phyloP scores from a whole-genome alignment of 37 sponge, comb jelly and placozoan genomes.

The Eunapius fragilis region DNA sequence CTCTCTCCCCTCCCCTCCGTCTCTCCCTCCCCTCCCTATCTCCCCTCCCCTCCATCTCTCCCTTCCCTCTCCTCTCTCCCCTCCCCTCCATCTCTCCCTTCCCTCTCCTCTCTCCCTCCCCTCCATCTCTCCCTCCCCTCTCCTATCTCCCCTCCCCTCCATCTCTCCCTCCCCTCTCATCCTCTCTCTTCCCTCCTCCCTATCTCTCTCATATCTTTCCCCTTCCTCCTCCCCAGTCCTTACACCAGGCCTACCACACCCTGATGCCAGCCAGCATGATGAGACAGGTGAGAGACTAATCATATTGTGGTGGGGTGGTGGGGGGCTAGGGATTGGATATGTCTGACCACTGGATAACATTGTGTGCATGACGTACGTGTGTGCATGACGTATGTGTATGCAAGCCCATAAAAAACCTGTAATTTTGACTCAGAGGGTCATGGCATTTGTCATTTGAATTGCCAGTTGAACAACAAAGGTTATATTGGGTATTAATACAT shows the following conservation, averaged over 20 bases:
- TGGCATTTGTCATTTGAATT: too few species aligned
- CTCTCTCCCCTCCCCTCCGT: slow-evolving; percentile 32
- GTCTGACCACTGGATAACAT: too few species aligned
- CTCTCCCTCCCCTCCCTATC: background rate
- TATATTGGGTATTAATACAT: too few species aligned
- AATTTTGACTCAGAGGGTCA: too few species aligned
- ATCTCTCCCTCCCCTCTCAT: slow-evolving; percentile 16
- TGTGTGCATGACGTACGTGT: too few species aligned
- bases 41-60: slow-evolving; percentile 34
- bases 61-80: slow-evolving; percentile 13
- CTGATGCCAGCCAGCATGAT: slow-evolving; percentile 52
- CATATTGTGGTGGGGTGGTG: too few species aligned
- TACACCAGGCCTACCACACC: slow-evolving; percentile 15
- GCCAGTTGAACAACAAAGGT: too few species aligned
- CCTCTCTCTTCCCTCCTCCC: background rate
- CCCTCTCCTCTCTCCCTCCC: slow-evolving; percentile 36
- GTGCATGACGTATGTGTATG: too few species aligned
- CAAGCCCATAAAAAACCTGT: too few species aligned
- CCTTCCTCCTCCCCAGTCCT: slow-evolving; percentile 10
- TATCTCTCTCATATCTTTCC: slow-evolving; percentile 17
- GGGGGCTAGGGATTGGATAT: too few species aligned
- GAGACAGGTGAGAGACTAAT: slow-evolving; percentile 55
- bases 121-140: slow-evolving; percentile 8
- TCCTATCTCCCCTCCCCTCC: slow-evolving; percentile 27
- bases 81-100: slow-evolving; percentile 3